Evolutionary conservation across 2,113 vertebrate species (phyloP).

Genomic region (Hiodon alosoides): DNA sequence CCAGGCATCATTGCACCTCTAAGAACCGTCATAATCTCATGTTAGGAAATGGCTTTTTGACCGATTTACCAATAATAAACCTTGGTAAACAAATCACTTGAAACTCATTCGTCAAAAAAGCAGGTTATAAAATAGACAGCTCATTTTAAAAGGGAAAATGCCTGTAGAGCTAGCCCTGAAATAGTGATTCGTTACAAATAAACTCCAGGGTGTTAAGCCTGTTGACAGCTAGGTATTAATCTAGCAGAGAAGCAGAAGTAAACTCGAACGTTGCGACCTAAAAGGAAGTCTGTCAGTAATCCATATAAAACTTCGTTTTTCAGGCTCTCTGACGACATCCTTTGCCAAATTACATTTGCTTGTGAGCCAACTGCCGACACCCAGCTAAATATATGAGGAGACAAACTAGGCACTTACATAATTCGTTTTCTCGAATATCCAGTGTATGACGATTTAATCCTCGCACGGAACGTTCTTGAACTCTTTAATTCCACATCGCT

Average conservation of each 20-base stretch:
- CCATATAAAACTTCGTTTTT: neutral
- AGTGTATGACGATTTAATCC: neutral
- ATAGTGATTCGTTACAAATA: too few species aligned
- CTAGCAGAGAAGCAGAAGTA: neutral
- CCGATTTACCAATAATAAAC: too few species aligned
- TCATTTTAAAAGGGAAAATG: too few species aligned
- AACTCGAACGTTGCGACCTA: neutral
- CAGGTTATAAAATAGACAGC: too few species aligned
- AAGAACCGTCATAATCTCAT: too few species aligned
- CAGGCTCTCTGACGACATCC: slow-evolving; percentile 4
- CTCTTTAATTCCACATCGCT: neutral
- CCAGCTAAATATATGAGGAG: neutral
- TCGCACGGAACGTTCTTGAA: neutral
- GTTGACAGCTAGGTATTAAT: too few species aligned
- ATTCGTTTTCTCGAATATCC: slow-evolving; percentile 12
- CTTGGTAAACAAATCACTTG: too few species aligned
- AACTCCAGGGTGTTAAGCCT: too few species aligned
- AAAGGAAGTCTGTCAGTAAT: neutral
- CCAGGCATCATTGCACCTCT: too few species aligned
- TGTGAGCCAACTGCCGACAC: neutral
- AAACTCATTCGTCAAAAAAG: too few species aligned
- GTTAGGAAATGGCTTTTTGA: too few species aligned
- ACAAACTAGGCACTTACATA: neutral
- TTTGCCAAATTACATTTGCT: slow-evolving; percentile 7
- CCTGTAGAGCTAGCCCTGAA: too few species aligned